Evolutionary conservation across 2,888 invertebrate genomes (phyloP).

Genomic region (Rhingia rostrata): DNA sequence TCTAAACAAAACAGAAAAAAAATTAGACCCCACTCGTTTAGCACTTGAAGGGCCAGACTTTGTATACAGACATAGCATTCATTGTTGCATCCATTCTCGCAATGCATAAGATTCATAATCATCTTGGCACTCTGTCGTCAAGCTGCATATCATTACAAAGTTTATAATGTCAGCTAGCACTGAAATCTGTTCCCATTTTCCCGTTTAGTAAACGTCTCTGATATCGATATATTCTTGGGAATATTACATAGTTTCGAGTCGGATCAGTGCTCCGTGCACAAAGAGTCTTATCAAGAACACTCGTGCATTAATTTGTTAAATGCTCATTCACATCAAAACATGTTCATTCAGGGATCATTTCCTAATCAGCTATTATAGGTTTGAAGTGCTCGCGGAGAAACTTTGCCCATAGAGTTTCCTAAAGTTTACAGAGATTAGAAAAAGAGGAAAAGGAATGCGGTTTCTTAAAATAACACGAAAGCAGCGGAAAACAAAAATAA

Average conservation of each 20-base stretch:
- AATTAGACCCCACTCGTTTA: constrained; percentile 58
- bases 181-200: constrained; percentile 45
- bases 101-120: constrained; percentile 41
- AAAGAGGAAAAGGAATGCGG: constrained; percentile 72
- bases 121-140: constrained; percentile 48
- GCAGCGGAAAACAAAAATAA: constrained; percentile 60
- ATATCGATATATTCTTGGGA: constrained; percentile 68
- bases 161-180: constrained; percentile 49
- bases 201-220: constrained; percentile 44
- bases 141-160: constrained; percentile 70
- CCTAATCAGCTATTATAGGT: constrained; percentile 73
- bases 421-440: constrained; percentile 70
- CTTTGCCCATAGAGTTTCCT: constrained; percentile 52
- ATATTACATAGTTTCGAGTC: constrained; percentile 9
- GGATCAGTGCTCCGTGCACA: constrained; percentile 31
- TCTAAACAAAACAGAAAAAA: constrained; percentile 22
- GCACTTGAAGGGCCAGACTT: constrained; percentile 58
- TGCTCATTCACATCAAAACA: constrained; percentile 62
- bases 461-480: constrained; percentile 67
- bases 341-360: constrained; percentile 71
- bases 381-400: constrained; percentile 60
- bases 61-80: constrained; percentile 55
- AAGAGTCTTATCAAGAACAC: constrained; percentile 63
- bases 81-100: constrained; percentile 47
- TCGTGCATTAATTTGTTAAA: constrained; percentile 68